Base-by-base conservation (phyloP, 2,888 invertebrate genomes). In the Xestobium rufovillosum region DNA sequence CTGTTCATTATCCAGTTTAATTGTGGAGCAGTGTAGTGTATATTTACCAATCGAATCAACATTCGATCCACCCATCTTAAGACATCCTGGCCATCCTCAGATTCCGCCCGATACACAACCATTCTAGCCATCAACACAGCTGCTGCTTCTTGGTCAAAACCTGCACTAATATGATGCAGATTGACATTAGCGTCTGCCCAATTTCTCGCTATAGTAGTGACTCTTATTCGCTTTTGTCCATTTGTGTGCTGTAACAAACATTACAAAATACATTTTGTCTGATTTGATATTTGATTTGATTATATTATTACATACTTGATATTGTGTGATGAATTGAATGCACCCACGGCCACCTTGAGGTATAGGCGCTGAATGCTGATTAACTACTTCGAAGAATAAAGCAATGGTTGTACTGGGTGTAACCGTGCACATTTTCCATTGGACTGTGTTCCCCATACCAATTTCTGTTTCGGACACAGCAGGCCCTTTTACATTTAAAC, bases 21-120 rank as follows among this genome's bases (percentile, higher is more conserved):
- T n/a, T n/a, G n/a, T n/a, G n/a, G n/a, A n/a, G n/a, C n/a, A n/a
- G n/a, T n/a, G n/a, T n/a, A n/a, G n/a, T n/a, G n/a, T n/a, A n/a
- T n/a, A n/a, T 66, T 57, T 68, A 95, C 94, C 75, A 99, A 70
- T 61, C 96, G 74, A 56, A 98, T 98, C 11, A 98, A 79, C 83
- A 92, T 96, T 48, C 98, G 73, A 65, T 99, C 98, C 8, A 98
- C 83, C 98, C 98, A 99, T 61, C 98, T 79, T 47, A 99, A 73
- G 23, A 98, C 95, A 63, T 99, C 98, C 0, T 95, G 91, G 16
- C 95, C 92, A 59, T 95, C 95, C 56, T 90, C 89, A 8, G 84
- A 83, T 65, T 95, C 94, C 0, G 97, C 96, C 52, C 94, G 75
- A 70, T 91, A 95, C 15, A 95, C 94, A 9, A 96, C 97, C 63